Base-by-base conservation (phyloP, 1,140 invertebrate species). In the Calycopis cecrops region DNA sequence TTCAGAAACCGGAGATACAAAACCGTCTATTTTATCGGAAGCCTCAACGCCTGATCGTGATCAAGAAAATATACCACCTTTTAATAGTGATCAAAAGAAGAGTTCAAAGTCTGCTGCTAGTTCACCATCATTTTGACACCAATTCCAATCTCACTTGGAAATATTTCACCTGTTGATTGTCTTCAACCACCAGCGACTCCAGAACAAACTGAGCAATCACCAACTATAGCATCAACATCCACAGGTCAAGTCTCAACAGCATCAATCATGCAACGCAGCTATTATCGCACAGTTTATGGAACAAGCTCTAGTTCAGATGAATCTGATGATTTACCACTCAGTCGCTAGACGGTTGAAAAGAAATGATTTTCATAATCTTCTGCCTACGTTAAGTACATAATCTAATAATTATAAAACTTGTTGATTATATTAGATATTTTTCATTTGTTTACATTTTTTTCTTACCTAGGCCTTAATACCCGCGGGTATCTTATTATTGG, bases 11-110 rank as follows among this genome's bases (percentile, higher is more conserved):
- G 50, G 50, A 61, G 35, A 50, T 55, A 48, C 33, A 55, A 55
- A 28, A 55, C 63, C 63, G 0, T 59, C 61, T 56, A 14, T 63
- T 48, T 52, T 65, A 42, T 57, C 54, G n/a, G 63, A 69, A 63
- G 50, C 44, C 35, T 53, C 62, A 38, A 48, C 40, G 35, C 42
- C 40, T 65, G 61, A 54, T 55, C 62, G n/a, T 18, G 56, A 57
- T 47, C 57, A 52, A 59, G 50, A 52, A 54, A 63, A 63, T 57
- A 33, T 48, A 47, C 57, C 54, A 50, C 52, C 52, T 59, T 12
- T 57, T 38, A 7, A 57, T 52, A 16, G 21, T 57, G 3, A 44
- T 35, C 38, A 47, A 34, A 37, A 18, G 44, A 37, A 37, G 35
- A 37, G 4, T 37, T 10, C 10, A 37, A n/a, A 37, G n/a, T 37